Conservation (phyloP, 2,888 invertebrate genomes). For the Syritta pipiens region DNA sequence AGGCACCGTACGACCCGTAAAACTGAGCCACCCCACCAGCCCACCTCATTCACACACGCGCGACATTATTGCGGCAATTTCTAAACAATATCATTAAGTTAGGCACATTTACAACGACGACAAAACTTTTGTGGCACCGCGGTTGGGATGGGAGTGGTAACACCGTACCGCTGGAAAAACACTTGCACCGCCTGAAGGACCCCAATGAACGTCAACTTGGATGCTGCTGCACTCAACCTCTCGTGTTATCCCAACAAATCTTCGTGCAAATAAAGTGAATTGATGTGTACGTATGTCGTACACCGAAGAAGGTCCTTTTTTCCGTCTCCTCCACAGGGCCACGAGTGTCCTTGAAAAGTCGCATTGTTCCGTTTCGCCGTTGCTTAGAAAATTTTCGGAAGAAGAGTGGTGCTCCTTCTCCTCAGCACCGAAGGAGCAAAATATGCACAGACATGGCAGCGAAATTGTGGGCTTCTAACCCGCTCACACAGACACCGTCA, state of each 20-base stretch:
- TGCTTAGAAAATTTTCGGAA: too few relatives aligned
- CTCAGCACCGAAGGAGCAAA: constrained; percentile 22
- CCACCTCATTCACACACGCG: not conserved
- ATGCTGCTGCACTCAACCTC: constrained; percentile 20
- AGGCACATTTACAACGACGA: constrained; percentile 53
- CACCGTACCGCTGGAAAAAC: constrained; percentile 34
- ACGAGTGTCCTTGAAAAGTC: constrained; percentile 59
- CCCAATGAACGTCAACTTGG: constrained; percentile 44
- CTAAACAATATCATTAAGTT: constrained; percentile 60
- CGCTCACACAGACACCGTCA: not conserved
- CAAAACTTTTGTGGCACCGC: constrained; percentile 35
- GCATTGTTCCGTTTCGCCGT: constrained; percentile 29
- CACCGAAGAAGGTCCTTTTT: too few relatives aligned
- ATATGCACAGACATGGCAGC: constrained; percentile 65
- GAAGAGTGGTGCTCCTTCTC: constrained; percentile 2
- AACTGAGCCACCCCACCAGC: not conserved
- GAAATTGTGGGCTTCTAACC: constrained; percentile 46
- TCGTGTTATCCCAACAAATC: constrained; percentile 41
- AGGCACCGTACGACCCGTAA: constrained; percentile 2
- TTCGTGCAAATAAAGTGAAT: constrained; percentile 55
- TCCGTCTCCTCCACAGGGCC: constrained; percentile 10
- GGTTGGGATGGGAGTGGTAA: too few relatives aligned
- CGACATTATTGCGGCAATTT: constrained; percentile 52
- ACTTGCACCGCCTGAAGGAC: constrained; percentile 21
- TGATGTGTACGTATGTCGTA: constrained; percentile 21